A percentile compares a stretch with the other conserved stretches of the same genome.
phyloP scores from a whole-genome alignment of 2,888 invertebrate species.

The Catocala sponsa region DNA sequence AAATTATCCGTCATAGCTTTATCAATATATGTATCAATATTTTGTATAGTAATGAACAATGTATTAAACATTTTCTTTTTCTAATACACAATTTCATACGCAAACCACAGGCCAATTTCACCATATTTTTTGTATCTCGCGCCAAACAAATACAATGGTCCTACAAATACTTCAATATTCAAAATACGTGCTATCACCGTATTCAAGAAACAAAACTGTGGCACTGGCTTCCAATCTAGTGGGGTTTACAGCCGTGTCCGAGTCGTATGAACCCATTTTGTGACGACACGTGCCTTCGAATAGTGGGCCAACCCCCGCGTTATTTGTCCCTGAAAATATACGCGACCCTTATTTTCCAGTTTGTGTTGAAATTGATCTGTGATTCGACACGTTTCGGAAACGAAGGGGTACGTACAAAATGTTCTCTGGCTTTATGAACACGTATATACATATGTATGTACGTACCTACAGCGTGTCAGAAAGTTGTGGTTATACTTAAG shows the following conservation, averaged over 20 bases:
- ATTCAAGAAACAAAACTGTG: constrained; percentile 16
- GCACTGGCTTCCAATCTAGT: constrained; percentile 42
- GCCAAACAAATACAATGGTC: background rate
- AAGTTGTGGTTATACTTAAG: too few species aligned
- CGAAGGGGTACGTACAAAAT: background rate
- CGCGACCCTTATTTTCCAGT: constrained; percentile 22
- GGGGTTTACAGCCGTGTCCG: constrained; percentile 42
- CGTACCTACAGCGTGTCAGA: too few species aligned
- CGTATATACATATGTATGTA: too few species aligned
- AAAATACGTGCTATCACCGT: constrained; percentile 9
- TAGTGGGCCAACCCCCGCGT: constrained; percentile 7
- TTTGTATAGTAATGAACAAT: too few species aligned
- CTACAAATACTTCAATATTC: constrained; percentile 16
- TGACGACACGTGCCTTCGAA: constrained; percentile 35
- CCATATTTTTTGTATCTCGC: too few species aligned
- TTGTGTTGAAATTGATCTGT: constrained; percentile 17
- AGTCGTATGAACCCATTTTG: constrained; percentile 24
- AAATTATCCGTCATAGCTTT: too few species aligned
- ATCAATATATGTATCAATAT: too few species aligned
- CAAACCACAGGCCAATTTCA: too few species aligned
- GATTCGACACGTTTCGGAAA: background rate
- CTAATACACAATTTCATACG: too few species aligned
- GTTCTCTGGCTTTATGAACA: too few species aligned
- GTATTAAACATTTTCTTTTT: too few species aligned
- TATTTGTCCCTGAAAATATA: constrained; percentile 31